Evolutionary conservation across 2,888 invertebrate species (phyloP).

Genomic region (Cynaeus angustus): DNA sequence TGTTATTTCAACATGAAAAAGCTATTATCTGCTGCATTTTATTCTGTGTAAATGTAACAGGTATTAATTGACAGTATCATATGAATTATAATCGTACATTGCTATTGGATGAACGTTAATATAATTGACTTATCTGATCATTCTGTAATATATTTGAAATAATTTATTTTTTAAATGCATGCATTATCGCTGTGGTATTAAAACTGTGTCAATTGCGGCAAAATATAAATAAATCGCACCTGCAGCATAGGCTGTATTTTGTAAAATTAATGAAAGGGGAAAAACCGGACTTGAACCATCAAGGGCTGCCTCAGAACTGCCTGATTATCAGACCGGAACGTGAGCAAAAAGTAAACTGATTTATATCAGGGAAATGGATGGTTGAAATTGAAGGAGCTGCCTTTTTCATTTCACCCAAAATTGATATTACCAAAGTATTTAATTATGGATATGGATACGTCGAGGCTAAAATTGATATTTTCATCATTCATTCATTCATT

Average conservation of each 20-base stretch:
- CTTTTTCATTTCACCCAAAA: neutral
- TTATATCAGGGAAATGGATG: constrained; percentile 8
- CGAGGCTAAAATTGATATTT: neutral
- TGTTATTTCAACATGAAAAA: constrained; percentile 45
- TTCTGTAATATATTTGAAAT: constrained; percentile 19
- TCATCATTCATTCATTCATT: too few species aligned
- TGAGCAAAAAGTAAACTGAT: constrained; percentile 18
- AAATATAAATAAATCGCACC: constrained; percentile 19
- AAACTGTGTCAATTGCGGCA: constrained; percentile 13
- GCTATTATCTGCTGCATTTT: constrained; percentile 39
- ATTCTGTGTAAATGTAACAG: constrained; percentile 28
- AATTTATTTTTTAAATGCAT: constrained; percentile 21
- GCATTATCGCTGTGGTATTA: constrained; percentile 22
- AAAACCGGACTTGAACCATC: neutral
- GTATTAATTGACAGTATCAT: constrained; percentile 40
- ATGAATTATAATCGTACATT: constrained; percentile 22
- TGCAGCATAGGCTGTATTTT: constrained; percentile 7
- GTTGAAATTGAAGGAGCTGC: neutral
- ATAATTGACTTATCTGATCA: constrained; percentile 24
- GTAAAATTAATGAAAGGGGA: neutral
- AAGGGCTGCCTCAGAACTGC: constrained; percentile 25
- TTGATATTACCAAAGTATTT: neutral
- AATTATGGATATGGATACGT: neutral
- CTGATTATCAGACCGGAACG: constrained; percentile 17
- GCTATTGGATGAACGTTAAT: constrained; percentile 18